Percentiles rank a stretch among this genome's conserved stretches.
These are phyloP conservation scores for Tokudaia tokunoshimensis DNA, from an alignment of 2,797 vertebrate genomes.

Conservation along the genomic window DNA sequence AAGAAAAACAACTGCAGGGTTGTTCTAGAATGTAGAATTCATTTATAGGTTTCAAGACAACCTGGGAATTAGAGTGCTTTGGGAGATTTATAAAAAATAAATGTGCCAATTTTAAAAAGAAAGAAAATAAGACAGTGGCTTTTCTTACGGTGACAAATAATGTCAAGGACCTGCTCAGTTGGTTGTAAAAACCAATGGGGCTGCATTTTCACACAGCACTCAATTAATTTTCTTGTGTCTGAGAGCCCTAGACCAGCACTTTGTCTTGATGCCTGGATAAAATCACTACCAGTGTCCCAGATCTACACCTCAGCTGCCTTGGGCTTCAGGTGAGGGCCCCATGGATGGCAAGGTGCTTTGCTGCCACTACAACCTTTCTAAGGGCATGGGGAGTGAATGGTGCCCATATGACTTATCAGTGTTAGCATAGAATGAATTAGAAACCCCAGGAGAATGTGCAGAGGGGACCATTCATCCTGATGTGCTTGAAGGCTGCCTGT, in stretches of 20 bases:
- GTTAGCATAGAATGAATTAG: not conserved
- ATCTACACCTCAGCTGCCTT: fast-evolving
- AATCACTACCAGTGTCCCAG: fast-evolving
- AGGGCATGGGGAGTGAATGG: not conserved
- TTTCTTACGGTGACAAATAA: not conserved
- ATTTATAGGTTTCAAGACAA: not conserved
- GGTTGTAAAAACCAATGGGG: not conserved
- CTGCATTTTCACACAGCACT: not conserved
- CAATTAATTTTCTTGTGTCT: not conserved
- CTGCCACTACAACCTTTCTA: not conserved
- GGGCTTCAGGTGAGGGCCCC: too few species aligned
- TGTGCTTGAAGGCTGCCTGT: not conserved
- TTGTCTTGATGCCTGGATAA: not conserved
- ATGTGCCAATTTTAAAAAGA: not conserved
- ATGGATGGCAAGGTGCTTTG: not conserved
- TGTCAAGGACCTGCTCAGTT: too few species aligned
- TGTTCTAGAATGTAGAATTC: not conserved
- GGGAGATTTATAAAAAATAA: not conserved
- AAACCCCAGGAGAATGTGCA: fast-evolving
- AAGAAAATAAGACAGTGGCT: not conserved
- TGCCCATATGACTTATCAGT: fast-evolving
- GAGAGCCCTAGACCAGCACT: not conserved
- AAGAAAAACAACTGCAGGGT: fast-evolving
- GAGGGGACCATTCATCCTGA: not conserved
- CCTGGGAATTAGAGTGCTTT: not conserved